Percentiles rank a stretch among this genome's conserved stretches.
Evolutionary conservation across 92 coral and sea anemone species (phyloP).

Genomic region (Plumapathes pennacea): DNA sequence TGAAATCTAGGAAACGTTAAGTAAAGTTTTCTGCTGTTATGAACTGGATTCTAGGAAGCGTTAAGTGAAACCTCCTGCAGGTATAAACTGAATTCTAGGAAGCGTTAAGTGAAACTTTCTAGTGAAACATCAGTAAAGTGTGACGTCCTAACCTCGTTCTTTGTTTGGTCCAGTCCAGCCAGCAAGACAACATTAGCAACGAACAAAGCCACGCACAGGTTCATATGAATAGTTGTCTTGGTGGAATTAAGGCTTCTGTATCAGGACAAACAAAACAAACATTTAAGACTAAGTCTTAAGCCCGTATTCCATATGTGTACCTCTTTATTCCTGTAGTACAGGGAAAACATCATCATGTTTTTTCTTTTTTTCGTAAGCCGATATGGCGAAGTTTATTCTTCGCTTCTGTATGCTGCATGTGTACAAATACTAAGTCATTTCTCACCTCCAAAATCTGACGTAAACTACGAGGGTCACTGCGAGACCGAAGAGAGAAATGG

Average conservation of each 20-base stretch:
- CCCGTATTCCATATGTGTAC: no score
- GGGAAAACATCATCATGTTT: no score
- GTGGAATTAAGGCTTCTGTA: slow-evolving; percentile 53
- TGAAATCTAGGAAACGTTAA: no score
- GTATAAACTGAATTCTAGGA: no score
- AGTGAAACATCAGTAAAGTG: no score
- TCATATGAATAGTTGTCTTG: slow-evolving; percentile 69
- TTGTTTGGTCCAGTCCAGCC: slow-evolving; percentile 39
- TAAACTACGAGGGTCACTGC: slow-evolving; percentile 54
- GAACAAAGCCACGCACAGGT: slow-evolving; percentile 54
- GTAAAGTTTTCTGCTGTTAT: no score
- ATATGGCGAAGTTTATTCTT: neutral
- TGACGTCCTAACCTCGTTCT: slow-evolving; percentile 30
- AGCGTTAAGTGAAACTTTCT: no score
- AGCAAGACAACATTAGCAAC: slow-evolving; percentile 46
- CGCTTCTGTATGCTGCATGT: neutral
- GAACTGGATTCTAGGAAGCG: no score
- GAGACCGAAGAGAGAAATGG: slow-evolving; percentile 56
- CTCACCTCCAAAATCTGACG: slow-evolving; percentile 63
- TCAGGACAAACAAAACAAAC: neutral
- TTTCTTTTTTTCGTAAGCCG: neutral
- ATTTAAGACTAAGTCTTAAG: no score
- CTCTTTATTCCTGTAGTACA: no score
- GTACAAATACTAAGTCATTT: no score
- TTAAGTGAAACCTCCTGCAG: no score